These are phyloP conservation scores for Ladona fulva DNA, from an alignment of 1,140 invertebrate genomes.

Conservation along the genomic window DNA sequence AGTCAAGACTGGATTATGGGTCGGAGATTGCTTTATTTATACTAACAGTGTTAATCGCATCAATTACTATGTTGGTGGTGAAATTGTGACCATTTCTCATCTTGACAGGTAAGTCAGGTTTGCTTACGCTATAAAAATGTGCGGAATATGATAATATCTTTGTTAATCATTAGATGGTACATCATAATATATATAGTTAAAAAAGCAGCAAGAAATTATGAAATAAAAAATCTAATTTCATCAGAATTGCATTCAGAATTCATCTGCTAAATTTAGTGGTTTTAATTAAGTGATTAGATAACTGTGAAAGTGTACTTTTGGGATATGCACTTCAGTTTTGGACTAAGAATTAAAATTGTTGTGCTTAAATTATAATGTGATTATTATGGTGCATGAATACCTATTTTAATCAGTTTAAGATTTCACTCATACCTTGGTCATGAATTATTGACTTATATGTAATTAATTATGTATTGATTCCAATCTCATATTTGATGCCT, in stretches of 20 bases:
- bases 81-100: constrained; percentile 96
- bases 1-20: constrained; percentile 95
- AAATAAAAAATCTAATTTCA: background rate
- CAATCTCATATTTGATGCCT: too few relatives aligned
- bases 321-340: background rate
- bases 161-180: background rate
- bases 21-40: constrained; percentile 99
- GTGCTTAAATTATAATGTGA: too few relatives aligned
- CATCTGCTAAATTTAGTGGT: background rate
- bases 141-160: background rate
- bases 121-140: background rate
- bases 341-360: background rate
- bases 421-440: too few relatives aligned
- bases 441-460: too few relatives aligned
- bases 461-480: too few relatives aligned
- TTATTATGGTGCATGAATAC: too few relatives aligned
- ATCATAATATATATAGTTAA: background rate
- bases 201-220: background rate
- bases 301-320: background rate
- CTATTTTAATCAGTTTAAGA: too few relatives aligned
- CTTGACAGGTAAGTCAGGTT: constrained; percentile 59
- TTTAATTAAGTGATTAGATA: background rate
- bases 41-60: constrained; percentile 95
- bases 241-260: background rate
- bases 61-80: constrained; percentile 98